A percentile compares a stretch with the other conserved stretches of the same genome.
These are phyloP conservation scores for Campoplex nolae DNA, from an alignment of 2,888 invertebrate species.

Conservation along the genomic window DNA sequence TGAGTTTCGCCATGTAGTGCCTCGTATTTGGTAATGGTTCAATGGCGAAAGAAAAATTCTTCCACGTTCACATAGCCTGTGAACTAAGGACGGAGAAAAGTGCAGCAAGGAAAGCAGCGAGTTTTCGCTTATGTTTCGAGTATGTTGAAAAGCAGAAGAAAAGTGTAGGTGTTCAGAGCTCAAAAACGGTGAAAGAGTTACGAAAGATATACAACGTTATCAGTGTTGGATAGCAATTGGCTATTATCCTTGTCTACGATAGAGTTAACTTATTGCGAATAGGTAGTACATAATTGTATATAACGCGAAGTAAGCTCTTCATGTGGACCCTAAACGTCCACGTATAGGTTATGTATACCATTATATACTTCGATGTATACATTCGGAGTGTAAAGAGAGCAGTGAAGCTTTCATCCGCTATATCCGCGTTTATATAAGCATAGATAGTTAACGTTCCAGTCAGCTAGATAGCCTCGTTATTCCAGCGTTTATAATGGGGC, in stretches of 20 bases:
- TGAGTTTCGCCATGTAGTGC: slow-evolving; percentile 31
- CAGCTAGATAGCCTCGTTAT: slow-evolving; percentile 63
- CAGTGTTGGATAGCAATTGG: slow-evolving; percentile 69
- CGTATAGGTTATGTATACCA: slow-evolving; percentile 1
- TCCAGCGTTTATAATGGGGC: slow-evolving; percentile 51
- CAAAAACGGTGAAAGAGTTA: slow-evolving; percentile 35
- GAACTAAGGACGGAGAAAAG: slow-evolving; percentile 35
- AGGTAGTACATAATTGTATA: slow-evolving; percentile 46
- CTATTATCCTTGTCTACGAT: slow-evolving; percentile 65
- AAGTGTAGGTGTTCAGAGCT: background rate
- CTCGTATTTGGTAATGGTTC: slow-evolving; percentile 51
- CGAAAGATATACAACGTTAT: slow-evolving; percentile 65
- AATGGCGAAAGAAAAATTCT: slow-evolving; percentile 42
- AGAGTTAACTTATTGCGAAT: slow-evolving; percentile 29
- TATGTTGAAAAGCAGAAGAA: slow-evolving; percentile 20
- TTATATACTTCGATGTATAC: slow-evolving; percentile 37
- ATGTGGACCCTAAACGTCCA: slow-evolving; percentile 31
- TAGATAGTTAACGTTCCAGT: slow-evolving; percentile 58
- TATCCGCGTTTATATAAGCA: slow-evolving; percentile 46
- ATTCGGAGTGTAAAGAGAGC: slow-evolving; percentile 25
- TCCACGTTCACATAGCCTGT: background rate
- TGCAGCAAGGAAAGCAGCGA: slow-evolving; percentile 35
- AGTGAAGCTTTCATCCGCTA: slow-evolving; percentile 38
- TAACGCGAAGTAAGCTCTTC: slow-evolving; percentile 44
- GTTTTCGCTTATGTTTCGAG: slow-evolving; percentile 8